Evolutionary conservation across 2,113 vertebrate genomes (phyloP).

Genomic region (Ondatra zibethicus): DNA sequence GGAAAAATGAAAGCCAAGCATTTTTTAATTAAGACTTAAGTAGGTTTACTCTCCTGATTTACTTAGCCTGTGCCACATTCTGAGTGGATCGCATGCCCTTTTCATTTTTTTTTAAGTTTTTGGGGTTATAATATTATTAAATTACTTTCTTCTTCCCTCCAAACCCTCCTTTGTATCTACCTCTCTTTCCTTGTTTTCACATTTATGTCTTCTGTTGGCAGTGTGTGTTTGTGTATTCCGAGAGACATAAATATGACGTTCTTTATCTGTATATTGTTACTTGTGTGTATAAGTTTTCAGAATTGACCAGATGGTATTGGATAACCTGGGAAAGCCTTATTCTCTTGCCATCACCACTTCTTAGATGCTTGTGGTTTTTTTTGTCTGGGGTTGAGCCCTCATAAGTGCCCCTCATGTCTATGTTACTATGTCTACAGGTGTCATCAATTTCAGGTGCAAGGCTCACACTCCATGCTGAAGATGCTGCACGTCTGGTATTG

Average conservation of each 20-base stretch:
- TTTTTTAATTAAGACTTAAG: background rate
- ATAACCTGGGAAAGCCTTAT: background rate
- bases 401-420: background rate
- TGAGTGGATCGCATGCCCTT: background rate
- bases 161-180: background rate
- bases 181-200: background rate
- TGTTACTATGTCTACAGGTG: background rate
- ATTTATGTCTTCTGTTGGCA: background rate
- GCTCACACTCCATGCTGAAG: background rate
- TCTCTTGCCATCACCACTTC: background rate
- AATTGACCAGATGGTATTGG: background rate
- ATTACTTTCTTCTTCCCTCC: background rate
- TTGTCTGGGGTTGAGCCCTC: background rate
- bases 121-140: background rate
- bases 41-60: background rate
- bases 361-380: background rate
- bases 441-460: background rate
- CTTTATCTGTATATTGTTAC: background rate
- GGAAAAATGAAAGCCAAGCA: slow-evolving; percentile 26
- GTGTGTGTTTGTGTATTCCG: background rate
- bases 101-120: background rate
- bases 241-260: background rate
- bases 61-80: slow-evolving; percentile 8
- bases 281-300: background rate
- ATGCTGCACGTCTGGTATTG: background rate